These are phyloP conservation scores for Eupleurogrammus muticus DNA, from an alignment of 2,797 vertebrate species.

Conservation along the genomic window DNA sequence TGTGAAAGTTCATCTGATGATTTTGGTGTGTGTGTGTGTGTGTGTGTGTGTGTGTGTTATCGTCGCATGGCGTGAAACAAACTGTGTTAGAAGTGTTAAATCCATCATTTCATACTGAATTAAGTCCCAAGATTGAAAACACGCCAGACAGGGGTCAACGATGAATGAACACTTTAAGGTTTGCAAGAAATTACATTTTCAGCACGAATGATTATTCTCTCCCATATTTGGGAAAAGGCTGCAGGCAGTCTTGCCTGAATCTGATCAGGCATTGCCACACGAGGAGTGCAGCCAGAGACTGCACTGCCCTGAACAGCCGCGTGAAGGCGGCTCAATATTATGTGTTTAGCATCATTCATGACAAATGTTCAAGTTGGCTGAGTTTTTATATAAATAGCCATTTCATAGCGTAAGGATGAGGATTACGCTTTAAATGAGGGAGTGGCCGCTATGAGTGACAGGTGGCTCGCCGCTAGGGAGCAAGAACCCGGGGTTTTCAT, in stretches of 20 bases:
- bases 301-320: too few relatives aligned
- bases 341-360: too few relatives aligned
- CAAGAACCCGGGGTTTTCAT: too few relatives aligned
- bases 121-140: slow-evolving; percentile 26
- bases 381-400: too few relatives aligned
- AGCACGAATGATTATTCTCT: slow-evolving; percentile 7
- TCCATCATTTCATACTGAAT: slow-evolving; percentile 31
- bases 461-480: too few relatives aligned
- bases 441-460: too few relatives aligned
- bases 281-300: too few relatives aligned
- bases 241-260: not conserved
- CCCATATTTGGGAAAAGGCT: not conserved
- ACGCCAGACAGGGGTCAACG: not conserved
- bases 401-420: too few relatives aligned
- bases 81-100: slow-evolving; percentile 23
- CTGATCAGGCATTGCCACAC: too few relatives aligned
- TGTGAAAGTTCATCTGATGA: slow-evolving; percentile 17
- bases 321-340: too few relatives aligned
- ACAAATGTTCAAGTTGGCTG: too few relatives aligned
- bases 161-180: slow-evolving; percentile 22
- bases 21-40: slow-evolving; percentile 6
- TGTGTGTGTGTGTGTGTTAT: slow-evolving; percentile 17
- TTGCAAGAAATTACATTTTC: slow-evolving; percentile 12
- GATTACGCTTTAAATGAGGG: too few relatives aligned
- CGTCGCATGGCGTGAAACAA: slow-evolving; percentile 1